Percentiles rank a stretch among this genome's conserved stretches.
Evolutionary conservation across 2,113 vertebrate species (phyloP).

Genomic region (Shinisaurus crocodilurus): DNA sequence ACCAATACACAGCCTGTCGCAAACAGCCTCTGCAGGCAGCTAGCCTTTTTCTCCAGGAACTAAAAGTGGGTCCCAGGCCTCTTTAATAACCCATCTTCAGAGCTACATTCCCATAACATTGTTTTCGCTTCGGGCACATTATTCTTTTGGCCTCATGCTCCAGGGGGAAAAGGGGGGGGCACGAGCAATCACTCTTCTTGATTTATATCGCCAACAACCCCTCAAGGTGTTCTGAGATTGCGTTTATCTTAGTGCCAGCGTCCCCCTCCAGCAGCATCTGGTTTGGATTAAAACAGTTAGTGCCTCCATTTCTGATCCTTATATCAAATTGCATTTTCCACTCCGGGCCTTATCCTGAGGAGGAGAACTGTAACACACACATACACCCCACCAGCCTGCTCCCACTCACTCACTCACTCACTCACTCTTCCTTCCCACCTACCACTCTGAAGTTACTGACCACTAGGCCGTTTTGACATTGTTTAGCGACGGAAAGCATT

Average conservation of each 20-base stretch:
- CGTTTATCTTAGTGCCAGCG: neutral
- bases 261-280: neutral
- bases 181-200: neutral
- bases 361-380: neutral
- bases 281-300: conserved; percentile 16
- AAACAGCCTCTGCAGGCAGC: neutral
- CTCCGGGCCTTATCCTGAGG: neutral
- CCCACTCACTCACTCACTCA: neutral
- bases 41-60: neutral
- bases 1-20: neutral
- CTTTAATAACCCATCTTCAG: neutral
- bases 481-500: neutral
- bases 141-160: rapidly evolving
- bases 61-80: neutral
- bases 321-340: neutral
- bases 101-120: rapidly evolving
- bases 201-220: neutral
- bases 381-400: too few relatives aligned
- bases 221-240: neutral
- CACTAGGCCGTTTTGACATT: conserved; percentile 9
- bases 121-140: neutral
- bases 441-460: neutral
- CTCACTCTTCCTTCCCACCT: too few relatives aligned
- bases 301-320: neutral
- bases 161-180: too few relatives aligned